A percentile compares a stretch with the other conserved stretches of the same genome.
These are phyloP conservation scores for Taphrorychus bicolor DNA, from an alignment of 2,888 invertebrate species.

Conservation along the genomic window DNA sequence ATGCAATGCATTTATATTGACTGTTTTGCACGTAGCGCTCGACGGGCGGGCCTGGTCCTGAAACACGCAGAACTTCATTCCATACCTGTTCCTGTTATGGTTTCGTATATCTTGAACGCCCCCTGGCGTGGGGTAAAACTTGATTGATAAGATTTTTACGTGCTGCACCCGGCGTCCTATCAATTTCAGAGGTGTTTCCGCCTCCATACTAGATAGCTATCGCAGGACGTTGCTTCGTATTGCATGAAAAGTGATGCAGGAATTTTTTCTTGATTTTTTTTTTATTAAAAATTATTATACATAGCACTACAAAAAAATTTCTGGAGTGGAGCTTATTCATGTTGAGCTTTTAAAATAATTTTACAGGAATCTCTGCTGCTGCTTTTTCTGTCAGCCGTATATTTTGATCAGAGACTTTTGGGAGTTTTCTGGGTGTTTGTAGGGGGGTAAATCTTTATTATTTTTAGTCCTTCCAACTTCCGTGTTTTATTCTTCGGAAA, in stretches of 20 bases:
- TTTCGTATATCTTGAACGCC: constrained; percentile 11
- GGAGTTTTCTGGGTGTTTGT: constrained; percentile 48
- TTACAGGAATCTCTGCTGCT: too few species aligned
- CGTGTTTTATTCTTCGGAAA: constrained; percentile 18
- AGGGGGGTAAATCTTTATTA: constrained; percentile 54
- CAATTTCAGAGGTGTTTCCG: constrained; percentile 33
- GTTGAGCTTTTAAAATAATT: too few species aligned
- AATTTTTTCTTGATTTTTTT: too few species aligned
- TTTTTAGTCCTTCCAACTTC: constrained; percentile 51
- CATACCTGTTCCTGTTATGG: constrained; percentile 15
- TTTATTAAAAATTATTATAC: too few species aligned
- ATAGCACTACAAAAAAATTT: too few species aligned
- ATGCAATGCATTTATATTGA: constrained; percentile 19
- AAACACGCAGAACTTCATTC: constrained; percentile 29
- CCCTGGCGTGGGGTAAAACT: constrained; percentile 24
- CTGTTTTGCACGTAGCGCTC: constrained; percentile 18
- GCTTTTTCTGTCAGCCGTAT: constrained; percentile 47
- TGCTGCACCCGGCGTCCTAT: constrained; percentile 37
- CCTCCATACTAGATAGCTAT: neutral
- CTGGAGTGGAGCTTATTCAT: too few species aligned
- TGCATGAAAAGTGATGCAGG: too few species aligned
- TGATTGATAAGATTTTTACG: constrained; percentile 38
- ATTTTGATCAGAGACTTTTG: constrained; percentile 50
- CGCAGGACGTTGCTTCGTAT: neutral
- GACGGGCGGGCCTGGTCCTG: constrained; percentile 10